phyloP scores from a whole-genome alignment of 2,113 vertebrate species.

The Gyps fulvus region DNA sequence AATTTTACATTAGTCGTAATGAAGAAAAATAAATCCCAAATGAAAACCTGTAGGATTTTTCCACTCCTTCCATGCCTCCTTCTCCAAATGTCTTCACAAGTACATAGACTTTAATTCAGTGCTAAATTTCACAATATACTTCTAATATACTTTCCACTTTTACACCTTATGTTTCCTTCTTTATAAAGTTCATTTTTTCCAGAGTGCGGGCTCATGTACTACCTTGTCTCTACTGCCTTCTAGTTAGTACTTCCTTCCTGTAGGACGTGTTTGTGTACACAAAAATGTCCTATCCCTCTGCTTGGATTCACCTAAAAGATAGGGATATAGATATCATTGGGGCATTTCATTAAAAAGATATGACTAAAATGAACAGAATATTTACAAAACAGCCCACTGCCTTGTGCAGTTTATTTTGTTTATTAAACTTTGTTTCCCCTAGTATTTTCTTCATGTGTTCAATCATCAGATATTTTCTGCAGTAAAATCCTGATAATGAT shows the following conservation, averaged over 20 bases:
- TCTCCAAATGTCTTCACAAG: not conserved
- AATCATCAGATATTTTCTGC: not conserved
- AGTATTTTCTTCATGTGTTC: not conserved
- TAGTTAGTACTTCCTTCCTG: not conserved
- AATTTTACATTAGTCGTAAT: not conserved
- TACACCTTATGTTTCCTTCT: not conserved
- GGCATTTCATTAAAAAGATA: not conserved
- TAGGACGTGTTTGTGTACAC: not conserved
- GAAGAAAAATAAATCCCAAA: not conserved
- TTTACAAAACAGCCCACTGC: not conserved
- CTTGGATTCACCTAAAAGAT: not conserved
- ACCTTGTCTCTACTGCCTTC: not conserved
- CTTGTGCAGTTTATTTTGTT: not conserved
- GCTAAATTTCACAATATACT: not conserved
- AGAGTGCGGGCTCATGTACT: not conserved
- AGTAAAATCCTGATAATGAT: not conserved
- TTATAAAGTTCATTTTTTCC: not conserved
- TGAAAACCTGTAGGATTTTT: not conserved
- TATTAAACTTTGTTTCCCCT: not conserved
- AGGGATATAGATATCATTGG: not conserved
- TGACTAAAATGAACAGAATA: not conserved
- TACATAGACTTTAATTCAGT: not conserved
- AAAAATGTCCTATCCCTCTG: not conserved
- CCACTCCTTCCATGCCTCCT: not conserved
- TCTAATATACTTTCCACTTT: not conserved